Percentiles rank a stretch among this genome's conserved stretches.
These are phyloP conservation scores for Leucosticte australis DNA, from an alignment of 2,113 vertebrate genomes.

Conservation along the genomic window DNA sequence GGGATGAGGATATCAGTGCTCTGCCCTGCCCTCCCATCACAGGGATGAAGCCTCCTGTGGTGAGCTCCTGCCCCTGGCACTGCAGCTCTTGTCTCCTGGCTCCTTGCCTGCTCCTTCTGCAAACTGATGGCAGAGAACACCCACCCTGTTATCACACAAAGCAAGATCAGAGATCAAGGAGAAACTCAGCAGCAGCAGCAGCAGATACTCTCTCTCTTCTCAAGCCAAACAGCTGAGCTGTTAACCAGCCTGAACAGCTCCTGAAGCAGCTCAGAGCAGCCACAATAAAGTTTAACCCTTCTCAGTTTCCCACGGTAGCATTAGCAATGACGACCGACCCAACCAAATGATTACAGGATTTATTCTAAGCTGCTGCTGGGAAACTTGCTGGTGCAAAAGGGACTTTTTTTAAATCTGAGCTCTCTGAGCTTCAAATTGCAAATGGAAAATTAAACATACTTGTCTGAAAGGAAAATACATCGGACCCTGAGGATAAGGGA, in stretches of 20 bases:
- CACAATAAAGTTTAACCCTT: conserved; percentile 56
- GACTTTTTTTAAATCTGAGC: neutral
- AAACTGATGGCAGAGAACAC: neutral
- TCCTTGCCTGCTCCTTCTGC: neutral
- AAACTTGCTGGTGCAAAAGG: neutral
- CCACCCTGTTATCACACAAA: conserved; percentile 2
- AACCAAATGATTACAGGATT: conserved; percentile 40
- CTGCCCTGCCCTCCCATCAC: neutral
- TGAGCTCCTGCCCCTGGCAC: neutral
- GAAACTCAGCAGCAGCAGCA: neutral
- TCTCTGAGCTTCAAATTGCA: conserved; percentile 23
- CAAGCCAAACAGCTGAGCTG: conserved; percentile 33
- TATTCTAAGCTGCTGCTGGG: conserved; percentile 53
- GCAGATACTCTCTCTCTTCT: conserved; percentile 23
- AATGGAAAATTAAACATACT: conserved; percentile 13
- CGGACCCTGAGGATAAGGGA: neutral
- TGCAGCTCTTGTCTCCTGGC: neutral
- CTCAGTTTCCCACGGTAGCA: conserved; percentile 54
- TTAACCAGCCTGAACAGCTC: conserved; percentile 26
- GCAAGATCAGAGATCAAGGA: conserved; percentile 39
- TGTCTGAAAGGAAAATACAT: conserved; percentile 40
- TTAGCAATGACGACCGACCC: neutral
- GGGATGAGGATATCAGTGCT: neutral
- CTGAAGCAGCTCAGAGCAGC: neutral
- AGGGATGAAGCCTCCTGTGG: neutral